A percentile compares a stretch with the other conserved stretches of the same genome.
These are phyloP conservation scores for Camponotus pennsylvanicus DNA, from an alignment of 1,140 invertebrate genomes.

Conservation along the genomic window DNA sequence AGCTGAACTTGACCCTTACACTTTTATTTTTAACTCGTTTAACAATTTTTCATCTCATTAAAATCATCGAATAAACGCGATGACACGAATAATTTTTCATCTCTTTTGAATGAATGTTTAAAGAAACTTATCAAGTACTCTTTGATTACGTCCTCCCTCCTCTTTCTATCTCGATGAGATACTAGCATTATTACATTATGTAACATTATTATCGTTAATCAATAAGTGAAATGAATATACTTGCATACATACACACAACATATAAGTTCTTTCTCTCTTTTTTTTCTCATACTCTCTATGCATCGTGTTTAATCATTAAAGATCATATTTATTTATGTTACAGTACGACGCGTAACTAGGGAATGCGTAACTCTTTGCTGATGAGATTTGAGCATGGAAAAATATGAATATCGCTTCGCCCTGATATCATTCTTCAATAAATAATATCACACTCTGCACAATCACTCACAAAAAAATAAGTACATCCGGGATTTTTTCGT, in stretches of 20 bases:
- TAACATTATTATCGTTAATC: slow-evolving; percentile 24
- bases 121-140: not conserved
- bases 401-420: not conserved
- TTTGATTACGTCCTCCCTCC: not conserved
- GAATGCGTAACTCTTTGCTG: slow-evolving; percentile 1
- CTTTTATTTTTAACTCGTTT: slow-evolving; percentile 13
- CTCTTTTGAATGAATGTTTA: not conserved
- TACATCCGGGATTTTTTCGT: slow-evolving; percentile 11
- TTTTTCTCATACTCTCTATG: not conserved
- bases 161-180: not conserved
- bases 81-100: not conserved
- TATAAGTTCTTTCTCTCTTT: not conserved
- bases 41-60: not conserved
- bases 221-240: slow-evolving; percentile 17
- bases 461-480: slow-evolving; percentile 52
- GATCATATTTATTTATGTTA: slow-evolving; percentile 11
- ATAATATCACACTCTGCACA: slow-evolving; percentile 55
- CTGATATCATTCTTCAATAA: slow-evolving; percentile 34
- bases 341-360: not conserved
- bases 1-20: slow-evolving; percentile 67
- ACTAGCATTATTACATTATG: not conserved
- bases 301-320: not conserved
- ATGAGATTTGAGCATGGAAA: not conserved
- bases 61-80: not conserved
- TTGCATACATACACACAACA: not conserved